Base-by-base conservation (phyloP, 37 sponge, comb jelly and placozoan genomes). In the Amphimedon queenslandica region DNA sequence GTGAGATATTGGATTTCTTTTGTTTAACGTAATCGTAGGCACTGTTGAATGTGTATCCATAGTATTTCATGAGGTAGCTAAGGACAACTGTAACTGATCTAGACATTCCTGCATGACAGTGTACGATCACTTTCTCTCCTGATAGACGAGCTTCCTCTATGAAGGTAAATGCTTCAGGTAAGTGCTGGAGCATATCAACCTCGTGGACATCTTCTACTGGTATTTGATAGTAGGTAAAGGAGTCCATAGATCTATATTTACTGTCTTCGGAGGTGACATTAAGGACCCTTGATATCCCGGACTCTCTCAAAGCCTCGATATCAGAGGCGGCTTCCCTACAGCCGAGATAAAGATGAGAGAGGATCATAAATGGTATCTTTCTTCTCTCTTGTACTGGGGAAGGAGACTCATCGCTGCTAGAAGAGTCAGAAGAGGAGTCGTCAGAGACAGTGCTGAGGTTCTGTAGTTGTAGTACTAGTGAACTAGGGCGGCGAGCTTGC, bases 101-200 rank as follows among this genome's bases (percentile, higher is more conserved):
- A 2, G 96, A 95, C 67, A 92, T 88, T 3, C 92, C 96, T 0
- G 92, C 96, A 27, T 85, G 79, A 64, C 96, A 95, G 74, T 95
- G 96, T 0, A 95, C 96, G 30, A 95, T 64, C 3, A 95, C 90
- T 58, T 73, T 80, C 63, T 88, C 86, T 8, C 75, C 78, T 5
- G 38, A 43, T 24, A 33, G 23, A 29, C 87, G 72, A 13, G 90
- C 92, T 30, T 82, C 69, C 51, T 91, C 96, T 35, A 95, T 95
- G 57, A 95, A 95, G 40, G 55, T 57, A 63, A 95, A 84, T 0
- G 96, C 96, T 8, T 79, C 79, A 27, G 77, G 69, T 33, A 95
- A 75, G 56, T 86, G 79, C 41, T 77, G 32, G 2, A 79, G 40
- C 61, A 95, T 77, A 55, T 95, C 73, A 2, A 84, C 88, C 32